Evolutionary conservation across 2,888 invertebrate genomes (phyloP), one percentile per base, ranked within the genome.

Genomic region (Metopia argyrocephala): DNA sequence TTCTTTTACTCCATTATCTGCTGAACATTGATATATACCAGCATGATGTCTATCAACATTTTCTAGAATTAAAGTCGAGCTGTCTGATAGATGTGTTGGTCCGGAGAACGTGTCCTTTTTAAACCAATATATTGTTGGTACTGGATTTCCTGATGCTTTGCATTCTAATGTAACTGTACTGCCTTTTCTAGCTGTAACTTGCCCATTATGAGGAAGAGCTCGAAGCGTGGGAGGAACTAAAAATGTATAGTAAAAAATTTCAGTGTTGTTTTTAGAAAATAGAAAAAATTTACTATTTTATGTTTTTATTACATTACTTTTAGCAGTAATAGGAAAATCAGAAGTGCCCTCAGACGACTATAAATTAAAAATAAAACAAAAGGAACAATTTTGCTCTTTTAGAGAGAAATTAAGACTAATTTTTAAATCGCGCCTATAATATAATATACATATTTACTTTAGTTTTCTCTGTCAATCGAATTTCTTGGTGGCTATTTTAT

Each of bases 131-230:
- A 94, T 94, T n/a, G 91, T 92, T 0, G 94, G 94, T 23, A 94
- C 94, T 0, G 94, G 94, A 89, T 94, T 94, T 6, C 94, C 94
- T 0, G 94, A 93, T 0, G 94, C 94, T 78, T 94, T 91, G 86
- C 94, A 94, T 89, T 94, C 94, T 31, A 94, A 90, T 59, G 94
- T 94, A 0, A 94, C 93, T 0, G 94, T 93, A 38, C 93, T 93
- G 0, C 94, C 94, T 74, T 94, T 92, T 25, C 94, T 89, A 6
- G 94, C 94, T 21, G 94, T 93, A n/a, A 94, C 93, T 87, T 94
- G 93, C 0, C 93, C 91, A 83, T 91, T 93, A 86, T 93, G 93
- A 0, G 94, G 94, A 25, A 93, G 91, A 5, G 93, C 93, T 56
- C 94, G 90, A 48, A 94, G 92, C 76, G 93, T 93, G 3, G 94